Evolutionary conservation across 2,797 vertebrate species (phyloP), one percentile per base, ranked within the genome.

Genomic region (Sternarchorhynchus goeldii): DNA sequence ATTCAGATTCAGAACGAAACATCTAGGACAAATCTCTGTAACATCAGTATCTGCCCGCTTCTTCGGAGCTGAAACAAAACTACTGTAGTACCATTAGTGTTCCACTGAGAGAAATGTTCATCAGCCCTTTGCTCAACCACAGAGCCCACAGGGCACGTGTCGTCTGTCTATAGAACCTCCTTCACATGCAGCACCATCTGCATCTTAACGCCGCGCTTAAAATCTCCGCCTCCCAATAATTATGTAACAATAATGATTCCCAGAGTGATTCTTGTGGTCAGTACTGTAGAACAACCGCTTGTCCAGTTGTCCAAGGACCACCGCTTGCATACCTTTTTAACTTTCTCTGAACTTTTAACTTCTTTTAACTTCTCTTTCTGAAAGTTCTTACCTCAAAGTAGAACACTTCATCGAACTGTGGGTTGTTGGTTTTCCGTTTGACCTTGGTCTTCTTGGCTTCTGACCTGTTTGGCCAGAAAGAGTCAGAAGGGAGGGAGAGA

Each of bases 391-490:
- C 97, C 97, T 99, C 97, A 87, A 99, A 99, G 88, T 96, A 99
- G 91, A 99, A 99, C 89, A 96, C 93, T 89, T 99, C 98, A 0
- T 99, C 97, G 84, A 96, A 99, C 89, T 99, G 97, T 34, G 98
- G 98, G 83, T 99, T 99, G 94, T 97, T 99, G 77, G 94, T 99
- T 95, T 97, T 98, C 91, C 96, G 95, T 83, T 96, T 98, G 86
- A 97, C 96, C 89, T 98, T 99, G 6, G 97, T 99, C 93, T 99
- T 99, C 91, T 98, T 99, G 72, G 94, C 96, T 88, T 99, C 98
- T 4, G 96, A 96, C 89, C 98, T 99, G 88, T 71, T 73, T 83
- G 16, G 12, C 6, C 25, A 29, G 53, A 79, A 25, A 84, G 39
- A 63, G 0, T 7, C 34, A 4, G 31, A 16, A 18, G 45, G 25